phyloP scores from a whole-genome alignment of 2,888 invertebrate genomes.

The Dione juno region DNA sequence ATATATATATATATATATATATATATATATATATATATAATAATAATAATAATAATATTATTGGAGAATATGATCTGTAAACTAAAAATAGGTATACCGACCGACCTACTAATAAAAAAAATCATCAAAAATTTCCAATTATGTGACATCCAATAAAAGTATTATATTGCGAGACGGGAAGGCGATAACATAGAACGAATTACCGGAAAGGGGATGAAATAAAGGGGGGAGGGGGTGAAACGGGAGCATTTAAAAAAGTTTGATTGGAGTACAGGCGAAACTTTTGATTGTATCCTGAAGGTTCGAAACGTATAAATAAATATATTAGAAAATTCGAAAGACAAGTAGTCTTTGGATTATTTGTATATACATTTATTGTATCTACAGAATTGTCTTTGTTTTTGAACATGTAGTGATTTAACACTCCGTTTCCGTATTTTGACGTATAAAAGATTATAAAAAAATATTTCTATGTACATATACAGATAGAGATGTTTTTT shows the following conservation, averaged over 20 bases:
- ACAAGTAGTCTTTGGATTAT: slow-evolving; percentile 7
- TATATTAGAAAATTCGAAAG: slow-evolving; percentile 53
- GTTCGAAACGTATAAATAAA: slow-evolving; percentile 68
- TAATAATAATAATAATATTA: too few species aligned
- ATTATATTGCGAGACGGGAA: slow-evolving; percentile 68
- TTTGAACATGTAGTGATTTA: not conserved
- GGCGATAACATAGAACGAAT: slow-evolving; percentile 69
- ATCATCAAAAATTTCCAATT: slow-evolving; percentile 57
- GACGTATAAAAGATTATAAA: too few species aligned
- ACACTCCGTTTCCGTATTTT: too few species aligned
- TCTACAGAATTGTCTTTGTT: not conserved
- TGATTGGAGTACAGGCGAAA: slow-evolving; percentile 68
- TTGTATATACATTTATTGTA: not conserved
- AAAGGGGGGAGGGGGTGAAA: slow-evolving; percentile 47
- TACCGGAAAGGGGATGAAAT: slow-evolving; percentile 51
- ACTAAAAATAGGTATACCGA: slow-evolving; percentile 4
- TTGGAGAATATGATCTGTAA: too few species aligned
- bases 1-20: too few species aligned
- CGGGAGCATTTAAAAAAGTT: slow-evolving; percentile 76
- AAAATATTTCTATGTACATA: too few species aligned
- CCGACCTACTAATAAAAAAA: slow-evolving; percentile 20
- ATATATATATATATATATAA: too few species aligned
- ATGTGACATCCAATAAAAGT: slow-evolving; percentile 60
- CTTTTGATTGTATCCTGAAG: slow-evolving; percentile 79
- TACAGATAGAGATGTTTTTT: too few species aligned